Evolutionary conservation across 1,140 invertebrate genomes (phyloP).

Genomic region (Neoseiulus cucumeris): DNA sequence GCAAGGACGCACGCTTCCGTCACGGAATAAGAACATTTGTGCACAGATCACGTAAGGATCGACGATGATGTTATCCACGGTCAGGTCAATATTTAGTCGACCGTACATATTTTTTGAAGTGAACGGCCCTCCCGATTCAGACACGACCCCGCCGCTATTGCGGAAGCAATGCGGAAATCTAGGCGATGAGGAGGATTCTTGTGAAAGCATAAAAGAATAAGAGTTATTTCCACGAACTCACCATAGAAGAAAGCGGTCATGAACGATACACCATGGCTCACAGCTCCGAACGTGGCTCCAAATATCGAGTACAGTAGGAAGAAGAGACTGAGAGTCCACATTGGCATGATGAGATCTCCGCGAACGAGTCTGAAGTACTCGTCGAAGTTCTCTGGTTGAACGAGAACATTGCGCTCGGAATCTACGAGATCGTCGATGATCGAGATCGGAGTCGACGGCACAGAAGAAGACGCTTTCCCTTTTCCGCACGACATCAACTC

Average conservation of each 20-base stretch:
- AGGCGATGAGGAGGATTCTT: too few relatives aligned
- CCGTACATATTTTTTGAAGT: too few relatives aligned
- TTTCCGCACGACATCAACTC: neutral
- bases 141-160: too few relatives aligned
- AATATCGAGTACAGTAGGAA: neutral
- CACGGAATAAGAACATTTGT: too few relatives aligned
- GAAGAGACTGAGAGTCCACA: slow-evolving; percentile 2
- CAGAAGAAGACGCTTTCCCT: neutral
- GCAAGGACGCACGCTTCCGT: too few relatives aligned
- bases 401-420: neutral
- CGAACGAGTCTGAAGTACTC: neutral
- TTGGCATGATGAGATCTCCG: neutral
- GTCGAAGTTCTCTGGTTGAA: neutral
- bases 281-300: neutral
- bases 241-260: slow-evolving; percentile 6
- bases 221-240: too few relatives aligned
- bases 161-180: too few relatives aligned
- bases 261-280: neutral
- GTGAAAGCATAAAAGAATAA: too few relatives aligned
- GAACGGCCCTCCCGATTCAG: too few relatives aligned
- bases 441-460: neutral
- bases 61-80: too few relatives aligned
- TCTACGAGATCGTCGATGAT: neutral
- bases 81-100: too few relatives aligned
- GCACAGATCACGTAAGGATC: too few relatives aligned